Evolutionary conservation across 53 echinoderm and acorn worm genomes (phyloP).

Genomic region (Antedon mediterranea): DNA sequence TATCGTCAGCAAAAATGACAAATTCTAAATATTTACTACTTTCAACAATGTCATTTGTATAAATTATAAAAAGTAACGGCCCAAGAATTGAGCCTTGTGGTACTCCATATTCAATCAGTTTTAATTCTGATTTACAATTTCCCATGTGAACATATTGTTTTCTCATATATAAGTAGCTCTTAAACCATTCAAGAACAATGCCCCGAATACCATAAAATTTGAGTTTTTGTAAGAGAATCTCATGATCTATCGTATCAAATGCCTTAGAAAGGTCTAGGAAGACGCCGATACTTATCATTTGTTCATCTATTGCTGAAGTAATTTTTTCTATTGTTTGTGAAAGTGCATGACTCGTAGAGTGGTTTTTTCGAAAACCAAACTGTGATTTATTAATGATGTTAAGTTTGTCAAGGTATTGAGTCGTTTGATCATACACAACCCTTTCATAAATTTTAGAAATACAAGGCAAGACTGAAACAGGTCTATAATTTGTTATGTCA

Average conservation of each 20-base stretch:
- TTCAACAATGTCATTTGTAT: neutral
- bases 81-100: neutral
- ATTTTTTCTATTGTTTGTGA: neutral
- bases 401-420: neutral
- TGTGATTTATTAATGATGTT: neutral
- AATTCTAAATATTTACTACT: neutral
- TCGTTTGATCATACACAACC: neutral
- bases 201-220: neutral
- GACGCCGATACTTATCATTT: neutral
- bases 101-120: neutral
- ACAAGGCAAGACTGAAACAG: neutral
- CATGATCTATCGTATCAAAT: neutral
- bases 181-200: neutral
- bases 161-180: neutral
- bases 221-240: neutral
- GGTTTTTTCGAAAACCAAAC: neutral
- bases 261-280: neutral
- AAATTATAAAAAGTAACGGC: neutral
- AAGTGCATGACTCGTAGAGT: neutral
- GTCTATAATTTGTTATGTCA: neutral
- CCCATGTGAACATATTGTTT: neutral
- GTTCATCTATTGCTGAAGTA: neutral
- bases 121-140: neutral
- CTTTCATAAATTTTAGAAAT: neutral
- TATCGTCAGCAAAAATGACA: neutral